Evolutionary conservation across 2,888 invertebrate species (phyloP).

Genomic region (Stegophylla sp.): DNA sequence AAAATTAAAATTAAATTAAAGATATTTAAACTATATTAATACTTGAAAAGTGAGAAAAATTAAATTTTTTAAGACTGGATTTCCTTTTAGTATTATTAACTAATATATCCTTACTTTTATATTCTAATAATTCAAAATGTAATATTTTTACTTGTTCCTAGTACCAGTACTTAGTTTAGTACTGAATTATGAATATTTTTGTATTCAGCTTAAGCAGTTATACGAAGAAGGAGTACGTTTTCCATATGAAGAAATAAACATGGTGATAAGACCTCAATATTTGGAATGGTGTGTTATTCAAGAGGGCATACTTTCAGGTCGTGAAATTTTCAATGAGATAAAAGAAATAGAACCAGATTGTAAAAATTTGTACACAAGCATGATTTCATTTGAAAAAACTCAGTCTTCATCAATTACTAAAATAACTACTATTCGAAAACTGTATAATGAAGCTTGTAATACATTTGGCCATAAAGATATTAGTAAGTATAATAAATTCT

Average conservation of each 20-base stretch:
- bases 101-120: too few species aligned
- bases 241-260: slow-evolving; percentile 11
- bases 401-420: slow-evolving; percentile 27
- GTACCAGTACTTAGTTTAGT: too few species aligned
- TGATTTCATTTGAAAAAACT: slow-evolving; percentile 36
- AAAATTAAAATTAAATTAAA: too few species aligned
- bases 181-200: neutral
- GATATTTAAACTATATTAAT: too few species aligned
- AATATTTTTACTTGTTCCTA: too few species aligned
- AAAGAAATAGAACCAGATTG: slow-evolving; percentile 37
- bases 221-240: slow-evolving; percentile 34
- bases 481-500: neutral
- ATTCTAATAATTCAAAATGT: too few species aligned
- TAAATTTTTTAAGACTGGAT: too few species aligned
- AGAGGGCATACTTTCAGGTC: slow-evolving; percentile 26
- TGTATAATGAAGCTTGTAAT: slow-evolving; percentile 43
- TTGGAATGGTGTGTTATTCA: slow-evolving; percentile 48
- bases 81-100: too few species aligned
- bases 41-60: too few species aligned
- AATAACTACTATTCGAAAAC: slow-evolving; percentile 32
- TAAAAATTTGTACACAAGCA: slow-evolving; percentile 2
- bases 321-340: slow-evolving; percentile 32
- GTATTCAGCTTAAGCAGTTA: slow-evolving; percentile 21
- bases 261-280: slow-evolving; percentile 8
- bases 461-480: slow-evolving; percentile 32